These are phyloP conservation scores for Macroramphosus scolopax DNA, from an alignment of 2,797 vertebrate genomes.

Conservation along the genomic window DNA sequence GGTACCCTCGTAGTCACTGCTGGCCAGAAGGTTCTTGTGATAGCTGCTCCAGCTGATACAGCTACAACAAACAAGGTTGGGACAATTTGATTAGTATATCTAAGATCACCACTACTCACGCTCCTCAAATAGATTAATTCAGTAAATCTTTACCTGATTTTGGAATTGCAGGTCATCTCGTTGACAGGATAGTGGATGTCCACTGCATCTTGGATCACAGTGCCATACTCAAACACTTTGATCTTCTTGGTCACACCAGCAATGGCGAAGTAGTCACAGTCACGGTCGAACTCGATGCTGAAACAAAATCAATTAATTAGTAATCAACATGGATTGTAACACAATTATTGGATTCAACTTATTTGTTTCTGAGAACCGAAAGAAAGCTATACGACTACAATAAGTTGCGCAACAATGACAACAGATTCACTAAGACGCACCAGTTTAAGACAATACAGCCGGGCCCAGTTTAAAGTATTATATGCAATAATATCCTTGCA, in stretches of 20 bases:
- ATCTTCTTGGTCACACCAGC: constrained; percentile 99
- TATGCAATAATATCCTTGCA: no score
- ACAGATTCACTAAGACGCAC: no score
- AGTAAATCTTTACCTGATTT: constrained; percentile 88
- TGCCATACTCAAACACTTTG: constrained; percentile 98
- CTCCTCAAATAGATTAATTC: background rate
- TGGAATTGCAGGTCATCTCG: constrained; percentile 99
- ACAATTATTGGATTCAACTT: no score
- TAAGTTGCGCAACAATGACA: no score
- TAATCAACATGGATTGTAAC: no score
- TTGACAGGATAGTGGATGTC: constrained; percentile 99
- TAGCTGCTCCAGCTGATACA: constrained; percentile 99
- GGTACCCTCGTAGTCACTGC: constrained; percentile 99
- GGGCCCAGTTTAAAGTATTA: no score
- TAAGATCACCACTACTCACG: background rate
- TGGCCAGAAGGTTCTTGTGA: constrained; percentile 97
- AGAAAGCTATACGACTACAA: no score
- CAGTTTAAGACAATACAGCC: no score
- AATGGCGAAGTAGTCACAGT: constrained; percentile 99
- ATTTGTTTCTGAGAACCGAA: no score
- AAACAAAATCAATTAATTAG: constrained; percentile 35
- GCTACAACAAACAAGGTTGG: constrained; percentile 68
- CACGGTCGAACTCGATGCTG: constrained; percentile 98
- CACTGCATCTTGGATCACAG: constrained; percentile 98
- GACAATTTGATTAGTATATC: background rate